Evolutionary conservation across 2,888 invertebrate species (phyloP).

Genomic region (Lasioglossum oenotherae): DNA sequence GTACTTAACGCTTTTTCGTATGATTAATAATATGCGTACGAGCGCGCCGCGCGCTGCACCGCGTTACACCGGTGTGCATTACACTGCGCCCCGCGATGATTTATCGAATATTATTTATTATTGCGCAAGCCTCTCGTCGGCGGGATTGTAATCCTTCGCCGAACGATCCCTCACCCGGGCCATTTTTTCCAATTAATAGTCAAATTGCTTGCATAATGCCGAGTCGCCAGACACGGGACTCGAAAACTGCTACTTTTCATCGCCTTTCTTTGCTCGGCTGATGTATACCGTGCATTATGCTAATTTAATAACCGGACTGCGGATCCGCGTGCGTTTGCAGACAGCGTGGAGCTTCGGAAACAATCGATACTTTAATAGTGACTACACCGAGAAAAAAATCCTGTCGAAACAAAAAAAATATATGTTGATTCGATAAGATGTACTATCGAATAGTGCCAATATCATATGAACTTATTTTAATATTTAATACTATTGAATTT

Average conservation of each 20-base stretch:
- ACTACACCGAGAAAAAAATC: too few relatives aligned
- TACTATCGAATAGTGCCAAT: too few relatives aligned
- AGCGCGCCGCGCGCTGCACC: background rate
- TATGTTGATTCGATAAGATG: too few relatives aligned
- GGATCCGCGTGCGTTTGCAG: background rate
- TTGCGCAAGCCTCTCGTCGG: conserved; percentile 30
- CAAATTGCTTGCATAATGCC: conserved; percentile 13
- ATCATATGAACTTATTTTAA: too few relatives aligned
- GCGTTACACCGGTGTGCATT: background rate
- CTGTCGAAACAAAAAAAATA: too few relatives aligned
- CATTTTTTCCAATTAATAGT: conserved; percentile 19
- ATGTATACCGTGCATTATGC: background rate
- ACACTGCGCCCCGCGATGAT: conserved; percentile 34
- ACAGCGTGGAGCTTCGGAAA: background rate
- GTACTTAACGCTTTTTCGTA: conserved; percentile 58
- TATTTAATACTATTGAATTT: too few relatives aligned
- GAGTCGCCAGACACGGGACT: too few relatives aligned
- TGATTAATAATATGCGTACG: conserved; percentile 55
- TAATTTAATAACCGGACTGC: background rate
- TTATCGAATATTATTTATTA: conserved; percentile 52
- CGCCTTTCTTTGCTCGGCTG: conserved; percentile 1
- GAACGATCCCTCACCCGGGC: conserved; percentile 20
- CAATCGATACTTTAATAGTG: background rate
- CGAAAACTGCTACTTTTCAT: conserved; percentile 14
- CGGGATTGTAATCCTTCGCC: conserved; percentile 41